phyloP scores from a whole-genome alignment of 1,140 invertebrate species.

The Scaptodrosophila lebanonensis region DNA sequence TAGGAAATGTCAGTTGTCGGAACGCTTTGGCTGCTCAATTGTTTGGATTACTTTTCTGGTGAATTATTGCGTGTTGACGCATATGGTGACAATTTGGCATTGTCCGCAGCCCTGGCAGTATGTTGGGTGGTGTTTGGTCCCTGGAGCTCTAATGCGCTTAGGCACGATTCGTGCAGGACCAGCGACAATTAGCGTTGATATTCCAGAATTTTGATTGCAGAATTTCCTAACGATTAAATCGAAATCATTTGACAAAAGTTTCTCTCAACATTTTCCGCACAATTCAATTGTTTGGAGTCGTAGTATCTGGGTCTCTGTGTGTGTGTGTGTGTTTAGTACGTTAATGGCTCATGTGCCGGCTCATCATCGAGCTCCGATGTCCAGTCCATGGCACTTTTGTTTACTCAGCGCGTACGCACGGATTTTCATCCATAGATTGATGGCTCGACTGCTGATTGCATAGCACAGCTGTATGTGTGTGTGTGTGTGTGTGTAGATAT shows the following conservation, averaged over 20 bases:
- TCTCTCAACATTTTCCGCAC: not conserved
- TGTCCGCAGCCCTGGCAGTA: not conserved
- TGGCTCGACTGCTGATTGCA: constrained; percentile 54
- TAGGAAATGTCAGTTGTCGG: constrained; percentile 34
- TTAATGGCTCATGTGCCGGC: constrained; percentile 17
- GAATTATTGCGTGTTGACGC: constrained; percentile 78
- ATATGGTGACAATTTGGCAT: constrained; percentile 77
- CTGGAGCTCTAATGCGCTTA: constrained; percentile 37
- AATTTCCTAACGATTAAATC: constrained; percentile 74
- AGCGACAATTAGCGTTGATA: constrained; percentile 67
- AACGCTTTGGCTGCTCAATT: constrained; percentile 68
- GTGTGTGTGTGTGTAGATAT: constrained; percentile 23
- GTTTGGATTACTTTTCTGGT: constrained; percentile 77
- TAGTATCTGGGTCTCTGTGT: constrained; percentile 10
- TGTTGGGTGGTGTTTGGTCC: not conserved
- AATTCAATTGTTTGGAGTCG: not conserved
- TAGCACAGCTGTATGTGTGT: constrained; percentile 25
- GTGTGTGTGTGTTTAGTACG: constrained; percentile 10
- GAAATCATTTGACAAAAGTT: constrained; percentile 58
- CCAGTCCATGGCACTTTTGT: constrained; percentile 27
- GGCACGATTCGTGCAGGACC: constrained; percentile 23
- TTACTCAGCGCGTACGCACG: constrained; percentile 63
- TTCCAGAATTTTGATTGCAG: constrained; percentile 63
- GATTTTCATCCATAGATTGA: constrained; percentile 65
- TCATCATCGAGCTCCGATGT: constrained; percentile 14